A percentile compares a stretch with the other conserved stretches of the same genome.
These are phyloP conservation scores for Planiliza haematocheilus DNA, from an alignment of 2,113 vertebrate genomes.

Conservation along the genomic window DNA sequence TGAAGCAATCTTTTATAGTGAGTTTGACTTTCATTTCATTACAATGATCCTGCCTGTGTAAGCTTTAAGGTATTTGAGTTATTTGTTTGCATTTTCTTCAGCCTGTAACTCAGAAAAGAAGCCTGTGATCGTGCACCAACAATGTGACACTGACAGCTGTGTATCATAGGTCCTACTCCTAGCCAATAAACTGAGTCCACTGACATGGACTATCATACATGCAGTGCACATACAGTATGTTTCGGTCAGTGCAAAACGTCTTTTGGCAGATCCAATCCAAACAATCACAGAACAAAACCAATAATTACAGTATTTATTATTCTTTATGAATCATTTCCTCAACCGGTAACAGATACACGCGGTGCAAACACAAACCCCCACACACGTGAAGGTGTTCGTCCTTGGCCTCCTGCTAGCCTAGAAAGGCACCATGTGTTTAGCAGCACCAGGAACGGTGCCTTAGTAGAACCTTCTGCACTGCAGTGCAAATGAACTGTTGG, in stretches of 20 bases:
- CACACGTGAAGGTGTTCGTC: constrained; percentile 23
- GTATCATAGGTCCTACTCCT: constrained; percentile 18
- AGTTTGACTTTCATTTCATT: constrained; percentile 22
- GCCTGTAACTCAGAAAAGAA: constrained; percentile 7
- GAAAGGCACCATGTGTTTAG: constrained; percentile 61
- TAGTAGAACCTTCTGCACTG: constrained; percentile 43
- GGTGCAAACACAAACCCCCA: constrained; percentile 2
- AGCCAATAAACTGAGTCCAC: constrained; percentile 39
- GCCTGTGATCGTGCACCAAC: constrained; percentile 26
- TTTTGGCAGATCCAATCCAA: constrained; percentile 26
- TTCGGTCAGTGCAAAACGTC: constrained; percentile 3
- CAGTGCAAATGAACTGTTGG: constrained; percentile 53
- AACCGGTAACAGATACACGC: constrained; percentile 10
- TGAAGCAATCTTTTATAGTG: constrained; percentile 4
- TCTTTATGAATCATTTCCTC: constrained; percentile 16
- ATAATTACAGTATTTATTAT: constrained; percentile 33
- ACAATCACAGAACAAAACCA: constrained; percentile 36
- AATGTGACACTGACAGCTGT: constrained; percentile 33
- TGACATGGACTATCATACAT: constrained; percentile 14
- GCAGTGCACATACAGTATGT: background rate
- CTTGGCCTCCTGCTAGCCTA: constrained; percentile 28
- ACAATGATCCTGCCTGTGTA: background rate
- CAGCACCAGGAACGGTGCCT: constrained; percentile 55
- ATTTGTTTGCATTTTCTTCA: constrained; percentile 14
- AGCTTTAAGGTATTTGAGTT: constrained; percentile 12